Percentiles rank a stretch among this genome's conserved stretches.
These are phyloP conservation scores for Lysandra bellargus DNA, from an alignment of 2,888 invertebrate genomes.

Conservation along the genomic window DNA sequence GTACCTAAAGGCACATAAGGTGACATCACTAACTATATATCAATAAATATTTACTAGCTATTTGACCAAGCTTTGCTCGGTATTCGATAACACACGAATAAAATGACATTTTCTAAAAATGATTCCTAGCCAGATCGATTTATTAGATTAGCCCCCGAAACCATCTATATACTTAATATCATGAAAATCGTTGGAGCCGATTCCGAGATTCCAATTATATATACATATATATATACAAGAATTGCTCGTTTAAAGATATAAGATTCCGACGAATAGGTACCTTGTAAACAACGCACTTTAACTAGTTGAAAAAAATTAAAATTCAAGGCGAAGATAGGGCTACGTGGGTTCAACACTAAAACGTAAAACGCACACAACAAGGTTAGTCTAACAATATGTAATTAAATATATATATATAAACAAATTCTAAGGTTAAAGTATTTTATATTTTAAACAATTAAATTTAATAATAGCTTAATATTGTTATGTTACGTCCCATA, in stretches of 20 bases:
- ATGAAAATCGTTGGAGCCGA: too few relatives aligned
- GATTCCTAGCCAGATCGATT: too few relatives aligned
- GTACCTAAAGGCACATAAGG: neutral
- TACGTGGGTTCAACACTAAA: conserved; percentile 45
- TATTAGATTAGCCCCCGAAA: too few relatives aligned
- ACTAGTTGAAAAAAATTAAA: conserved; percentile 52
- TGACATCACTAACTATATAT: neutral
- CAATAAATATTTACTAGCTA: conserved; percentile 8
- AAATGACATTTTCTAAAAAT: too few relatives aligned
- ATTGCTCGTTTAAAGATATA: too few relatives aligned
- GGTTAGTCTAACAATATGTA: conserved; percentile 24
- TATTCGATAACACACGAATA: too few relatives aligned
- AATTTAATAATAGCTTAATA: conserved; percentile 1
- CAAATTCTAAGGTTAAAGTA: neutral
- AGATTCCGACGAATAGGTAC: neutral
- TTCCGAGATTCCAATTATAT: too few relatives aligned
- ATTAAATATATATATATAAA: conserved; percentile 7
- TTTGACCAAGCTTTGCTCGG: too few relatives aligned
- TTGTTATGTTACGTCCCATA: neutral
- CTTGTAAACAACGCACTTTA: conserved; percentile 26
- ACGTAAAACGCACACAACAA: conserved; percentile 33
- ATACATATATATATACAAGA: too few relatives aligned
- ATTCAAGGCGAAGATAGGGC: conserved; percentile 62
- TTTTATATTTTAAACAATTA: neutral
- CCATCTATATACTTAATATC: too few relatives aligned